Base-by-base conservation (phyloP, 2,888 invertebrate species). In the Hermaeophaga mercurialis region DNA sequence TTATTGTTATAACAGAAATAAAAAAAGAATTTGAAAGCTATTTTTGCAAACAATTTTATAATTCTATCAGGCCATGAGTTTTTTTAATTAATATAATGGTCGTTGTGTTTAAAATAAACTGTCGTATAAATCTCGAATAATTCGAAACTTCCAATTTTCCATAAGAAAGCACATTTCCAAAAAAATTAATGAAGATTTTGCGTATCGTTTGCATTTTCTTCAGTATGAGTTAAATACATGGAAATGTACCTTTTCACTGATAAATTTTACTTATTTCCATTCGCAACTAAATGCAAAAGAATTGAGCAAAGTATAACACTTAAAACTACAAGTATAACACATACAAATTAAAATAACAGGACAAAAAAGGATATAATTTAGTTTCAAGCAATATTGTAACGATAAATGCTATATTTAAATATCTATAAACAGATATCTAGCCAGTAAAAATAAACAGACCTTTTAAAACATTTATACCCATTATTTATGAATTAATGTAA, bases 301-400 rank as follows among this genome's bases (percentile, higher is more conserved):
- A 56, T 63, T 65, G 63, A 63, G 61, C 63, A 63, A 62, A 60
- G 55, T 45, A 56, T 50, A 58, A 61, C 43, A 61, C 33, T 50
- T 48, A 52, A n/a, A 50, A 57, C 22, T 47, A 46, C 15, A 19
- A 36, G 45, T 34, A 41, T 24, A 43, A 50, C 50, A 41, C 33
- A 14, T 45, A 45, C 26, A 45, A 39, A 31, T 12, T 22, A 39
- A 41, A 52, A 31, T 46, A 52, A 52, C 18, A 18, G 9, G 36
- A 36, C 34, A 36, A n/a, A 41, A 15, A 49, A 34, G n/a, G 17
- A 33, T 34, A 26, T 55, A 45, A 54, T 50, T 41, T 19, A 39
- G 31, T 50, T 50, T 26, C 14, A 33, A 19, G 41, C 26, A 41
- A 49, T 26, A 18, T 28, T 24, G 14, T 19, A 24, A n/a, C 19